Conservation (phyloP, 2,888 invertebrate species). For the Cistogaster globosa region DNA sequence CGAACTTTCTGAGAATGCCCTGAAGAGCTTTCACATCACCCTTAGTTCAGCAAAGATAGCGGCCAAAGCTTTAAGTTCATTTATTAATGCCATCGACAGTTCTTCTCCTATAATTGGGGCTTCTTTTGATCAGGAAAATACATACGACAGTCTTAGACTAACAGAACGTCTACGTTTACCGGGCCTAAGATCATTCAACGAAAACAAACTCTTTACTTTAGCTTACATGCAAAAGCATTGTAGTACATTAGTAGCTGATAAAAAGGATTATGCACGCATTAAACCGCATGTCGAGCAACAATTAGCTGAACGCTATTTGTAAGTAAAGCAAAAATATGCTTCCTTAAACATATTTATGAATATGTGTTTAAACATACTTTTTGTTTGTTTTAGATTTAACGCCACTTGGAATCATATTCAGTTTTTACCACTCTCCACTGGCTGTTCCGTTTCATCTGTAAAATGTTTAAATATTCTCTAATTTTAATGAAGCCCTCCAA, state of each 20-base stretch:
- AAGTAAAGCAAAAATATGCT: slow-evolving; percentile 64
- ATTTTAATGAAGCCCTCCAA: slow-evolving; percentile 40
- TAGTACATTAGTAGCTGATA: slow-evolving; percentile 80
- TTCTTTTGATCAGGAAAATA: slow-evolving; percentile 78
- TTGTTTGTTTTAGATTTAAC: slow-evolving; percentile 77
- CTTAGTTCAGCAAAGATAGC: slow-evolving; percentile 80
- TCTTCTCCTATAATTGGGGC: slow-evolving; percentile 79
- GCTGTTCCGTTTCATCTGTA: slow-evolving; percentile 77
- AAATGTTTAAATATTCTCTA: slow-evolving; percentile 80
- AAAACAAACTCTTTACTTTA: slow-evolving; percentile 81
- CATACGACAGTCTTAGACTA: slow-evolving; percentile 79
- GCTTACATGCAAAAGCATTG: slow-evolving; percentile 82
- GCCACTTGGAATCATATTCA: slow-evolving; percentile 82
- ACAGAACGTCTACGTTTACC: slow-evolving; percentile 79
- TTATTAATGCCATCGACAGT: slow-evolving; percentile 79
- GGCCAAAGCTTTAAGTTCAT: slow-evolving; percentile 78
- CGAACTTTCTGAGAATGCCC: slow-evolving; percentile 75
- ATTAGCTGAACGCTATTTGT: slow-evolving; percentile 81
- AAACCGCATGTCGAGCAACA: slow-evolving; percentile 82
- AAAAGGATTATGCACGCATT: slow-evolving; percentile 80
- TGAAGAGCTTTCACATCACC: slow-evolving; percentile 79
- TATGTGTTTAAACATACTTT: neutral
- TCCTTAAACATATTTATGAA: neutral
- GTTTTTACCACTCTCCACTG: slow-evolving; percentile 79
- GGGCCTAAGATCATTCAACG: slow-evolving; percentile 80